Base-by-base conservation (phyloP, 2,888 invertebrate species). In the Zonitis immaculata region DNA sequence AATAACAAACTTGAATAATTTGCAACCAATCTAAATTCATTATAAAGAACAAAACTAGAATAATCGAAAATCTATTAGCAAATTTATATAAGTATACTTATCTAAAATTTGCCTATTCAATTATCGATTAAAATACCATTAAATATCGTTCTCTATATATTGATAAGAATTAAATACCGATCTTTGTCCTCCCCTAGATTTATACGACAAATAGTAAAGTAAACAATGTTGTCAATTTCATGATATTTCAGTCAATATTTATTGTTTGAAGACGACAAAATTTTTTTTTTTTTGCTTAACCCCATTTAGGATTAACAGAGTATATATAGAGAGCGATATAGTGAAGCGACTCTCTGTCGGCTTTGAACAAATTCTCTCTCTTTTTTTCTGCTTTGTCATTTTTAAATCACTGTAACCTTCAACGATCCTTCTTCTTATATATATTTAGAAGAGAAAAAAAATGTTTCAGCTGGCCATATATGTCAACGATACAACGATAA, bases 401-500 rank as follows among this genome's bases (percentile, higher is more conserved):
- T 11, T 28, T 14, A 45, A 45, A 44, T 44, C 44, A 12, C 8
- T 44, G 27, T 27, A 27, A 27, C 22, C 45, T 25, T 45, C 45
- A 27, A 45, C 16, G 16, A 27, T 44, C 14, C 11, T 16, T 14
- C 6, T 5, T 6, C 4, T 8, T n/a, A n/a, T 1, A 7, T 28
- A 9, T 28, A 4, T 5, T 25, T 26, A 12, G 22, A 22, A n/a
- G n/a, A 14, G n/a, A 12, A 16, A 12, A 20, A 20, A 45, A 27
- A 30, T 12, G 45, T 45, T 30, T 45, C 54, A 57, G 57, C 54
- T 57, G 39, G 52, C 52, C 39, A n/a, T n/a, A n/a, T n/a, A n/a
- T 50, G 54, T 50, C 30, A 44, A 44, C 47, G 39, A 39, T n/a
- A n/a, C n/a, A n/a, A n/a, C 11, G 39, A 49, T 44, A 54, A 56